Evolutionary conservation across 2,888 invertebrate species (phyloP).

Genomic region (Dryadula phaetusa): DNA sequence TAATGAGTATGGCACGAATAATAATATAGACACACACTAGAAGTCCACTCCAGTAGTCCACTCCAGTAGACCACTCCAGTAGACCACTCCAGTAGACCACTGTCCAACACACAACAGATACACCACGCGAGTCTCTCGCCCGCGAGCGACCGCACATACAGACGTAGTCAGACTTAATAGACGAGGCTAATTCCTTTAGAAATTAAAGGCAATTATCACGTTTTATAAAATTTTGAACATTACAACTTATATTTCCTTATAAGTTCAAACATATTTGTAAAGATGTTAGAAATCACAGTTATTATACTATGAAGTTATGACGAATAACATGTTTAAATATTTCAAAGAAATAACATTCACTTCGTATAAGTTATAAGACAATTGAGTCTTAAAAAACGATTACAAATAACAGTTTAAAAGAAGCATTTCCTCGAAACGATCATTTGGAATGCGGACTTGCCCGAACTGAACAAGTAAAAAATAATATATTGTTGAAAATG

Average conservation of each 20-base stretch:
- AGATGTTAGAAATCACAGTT: neutral
- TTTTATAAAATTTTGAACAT: constrained; percentile 15
- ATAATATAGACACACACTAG: constrained; percentile 39
- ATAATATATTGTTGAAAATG: neutral
- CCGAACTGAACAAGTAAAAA: neutral
- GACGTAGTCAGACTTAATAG: constrained; percentile 24
- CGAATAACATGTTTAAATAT: too few relatives aligned
- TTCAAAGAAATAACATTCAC: too few relatives aligned
- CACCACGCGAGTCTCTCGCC: constrained; percentile 17
- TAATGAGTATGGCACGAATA: constrained; percentile 58
- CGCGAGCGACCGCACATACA: constrained; percentile 25
- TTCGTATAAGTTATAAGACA: neutral
- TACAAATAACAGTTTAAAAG: neutral
- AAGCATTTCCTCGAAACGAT: neutral
- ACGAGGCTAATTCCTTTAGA: neutral
- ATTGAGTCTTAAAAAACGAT: neutral
- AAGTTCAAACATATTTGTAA: neutral
- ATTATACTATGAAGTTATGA: neutral
- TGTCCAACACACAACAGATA: constrained; percentile 6
- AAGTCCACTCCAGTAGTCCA: neutral
- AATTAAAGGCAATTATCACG: neutral
- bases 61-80: neutral
- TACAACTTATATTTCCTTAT: neutral
- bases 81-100: neutral
- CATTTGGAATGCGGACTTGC: constrained; percentile 11